phyloP scores from a whole-genome alignment of 2,888 invertebrate genomes.

The Eremobia ochroleuca region DNA sequence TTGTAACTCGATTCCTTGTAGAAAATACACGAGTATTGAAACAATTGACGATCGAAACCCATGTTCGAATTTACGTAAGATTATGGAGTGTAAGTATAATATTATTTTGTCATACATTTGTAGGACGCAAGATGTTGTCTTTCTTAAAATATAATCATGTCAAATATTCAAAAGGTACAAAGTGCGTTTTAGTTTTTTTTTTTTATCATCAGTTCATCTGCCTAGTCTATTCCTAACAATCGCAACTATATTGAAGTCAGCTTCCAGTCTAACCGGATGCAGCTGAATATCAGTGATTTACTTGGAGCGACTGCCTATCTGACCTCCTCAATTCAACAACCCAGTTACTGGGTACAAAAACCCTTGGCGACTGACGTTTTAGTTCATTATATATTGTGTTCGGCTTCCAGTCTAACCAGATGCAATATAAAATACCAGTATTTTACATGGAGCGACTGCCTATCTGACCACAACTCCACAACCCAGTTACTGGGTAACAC shows the following conservation, averaged over 20 bases:
- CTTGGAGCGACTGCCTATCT: not conserved
- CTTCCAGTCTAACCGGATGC: not conserved
- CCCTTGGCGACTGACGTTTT: not conserved
- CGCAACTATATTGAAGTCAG: not conserved
- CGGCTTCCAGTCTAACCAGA: not conserved
- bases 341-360: too few species aligned
- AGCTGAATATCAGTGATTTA: not conserved
- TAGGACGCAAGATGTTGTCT: not conserved
- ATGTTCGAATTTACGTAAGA: slow-evolving; percentile 32
- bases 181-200: not conserved
- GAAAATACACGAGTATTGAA: slow-evolving; percentile 28
- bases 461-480: not conserved
- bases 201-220: not conserved
- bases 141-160: too few species aligned
- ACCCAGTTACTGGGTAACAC: not conserved
- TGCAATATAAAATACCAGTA: not conserved
- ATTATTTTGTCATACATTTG: slow-evolving; percentile 20
- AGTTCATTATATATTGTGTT: not conserved
- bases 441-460: too few species aligned
- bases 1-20: slow-evolving; percentile 50
- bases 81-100: not conserved
- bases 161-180: not conserved
- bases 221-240: not conserved
- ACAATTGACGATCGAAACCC: slow-evolving; percentile 27
- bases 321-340: not conserved